Evolutionary conservation across 2,888 invertebrate genomes (phyloP), one percentile per base, ranked within the genome.

Genomic region (Xanthia togata): DNA sequence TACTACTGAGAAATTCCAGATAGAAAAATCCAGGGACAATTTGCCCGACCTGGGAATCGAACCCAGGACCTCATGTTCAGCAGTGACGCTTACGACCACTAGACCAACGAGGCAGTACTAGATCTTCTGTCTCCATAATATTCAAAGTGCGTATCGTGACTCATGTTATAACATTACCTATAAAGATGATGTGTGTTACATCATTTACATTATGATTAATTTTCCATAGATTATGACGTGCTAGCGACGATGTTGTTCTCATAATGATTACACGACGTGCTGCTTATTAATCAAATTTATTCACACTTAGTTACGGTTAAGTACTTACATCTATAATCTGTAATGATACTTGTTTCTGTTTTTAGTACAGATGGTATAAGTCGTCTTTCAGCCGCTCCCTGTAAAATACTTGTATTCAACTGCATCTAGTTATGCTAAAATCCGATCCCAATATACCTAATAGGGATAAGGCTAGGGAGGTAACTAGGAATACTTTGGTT

Each of bases 161-260:
- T 63, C 20, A 44, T 38, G 50, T 64, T n/a, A 41, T 70, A 67
- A 67, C 17, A 31, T 1, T 59, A n/a, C n/a, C n/a, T n/a, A 67
- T 63, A 57, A 68, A 70, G 63, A 81, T 68, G 50, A 53, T 59
- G 47, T 8, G 55, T 59, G 35, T 82, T 64, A 64, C 82, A 50
- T 80, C 23, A 83, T 70, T 59, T 9, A 44, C 62, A 26, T 55
- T 44, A 79, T 83, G 63, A 81, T 81, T 83, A 81, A 79, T 81
- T 83, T 68, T 35, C 64, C 73, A 83, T 72, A 60, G 80, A 79
- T 84, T 69, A 79, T 47, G 62, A 59, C 50, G 62, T 59, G 65
- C 83, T 80, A 20, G 31, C 55, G 44, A 83, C 53, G 57, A 26
- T 72, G 53, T 71, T 67, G 82, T 72, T 68, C 53, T 26, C 72